Evolutionary conservation across 1,140 invertebrate species (phyloP).

Genomic region (Tetramorium parvispinum): DNA sequence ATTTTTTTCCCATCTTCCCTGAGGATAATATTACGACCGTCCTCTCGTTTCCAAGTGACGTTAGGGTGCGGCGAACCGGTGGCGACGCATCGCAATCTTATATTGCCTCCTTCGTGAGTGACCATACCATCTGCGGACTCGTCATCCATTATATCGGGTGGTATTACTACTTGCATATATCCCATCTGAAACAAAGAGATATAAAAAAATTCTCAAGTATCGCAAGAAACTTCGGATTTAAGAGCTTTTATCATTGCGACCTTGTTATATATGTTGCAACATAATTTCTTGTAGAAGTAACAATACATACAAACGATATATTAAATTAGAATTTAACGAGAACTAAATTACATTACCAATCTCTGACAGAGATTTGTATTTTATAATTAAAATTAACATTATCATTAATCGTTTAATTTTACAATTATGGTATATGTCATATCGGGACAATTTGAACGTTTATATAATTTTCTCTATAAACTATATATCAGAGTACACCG

Average conservation of each 20-base stretch:
- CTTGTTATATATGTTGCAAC: background rate
- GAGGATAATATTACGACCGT: constrained; percentile 90
- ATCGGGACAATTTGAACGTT: background rate
- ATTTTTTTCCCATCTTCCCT: constrained; percentile 90
- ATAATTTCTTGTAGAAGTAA: background rate
- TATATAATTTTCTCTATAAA: background rate
- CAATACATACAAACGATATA: background rate
- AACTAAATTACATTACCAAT: background rate
- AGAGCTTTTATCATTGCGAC: background rate
- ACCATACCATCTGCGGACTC: constrained; percentile 82
- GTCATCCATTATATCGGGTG: constrained; percentile 92
- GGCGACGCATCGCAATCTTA: constrained; percentile 91
- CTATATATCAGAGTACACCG: background rate
- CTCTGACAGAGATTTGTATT: background rate
- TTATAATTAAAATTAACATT: background rate
- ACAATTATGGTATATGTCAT: background rate
- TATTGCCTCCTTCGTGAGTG: constrained; percentile 90
- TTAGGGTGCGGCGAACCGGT: constrained; percentile 93
- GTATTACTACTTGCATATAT: constrained; percentile 92
- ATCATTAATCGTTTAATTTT: background rate
- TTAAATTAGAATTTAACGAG: background rate
- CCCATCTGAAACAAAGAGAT: constrained; percentile 88
- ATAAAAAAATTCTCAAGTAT: background rate
- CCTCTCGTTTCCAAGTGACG: constrained; percentile 92
- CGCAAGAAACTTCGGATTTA: background rate